Evolutionary conservation across 2,888 invertebrate species (phyloP), one percentile per base, ranked within the genome.

Genomic region (Flabesymbios commensalis): DNA sequence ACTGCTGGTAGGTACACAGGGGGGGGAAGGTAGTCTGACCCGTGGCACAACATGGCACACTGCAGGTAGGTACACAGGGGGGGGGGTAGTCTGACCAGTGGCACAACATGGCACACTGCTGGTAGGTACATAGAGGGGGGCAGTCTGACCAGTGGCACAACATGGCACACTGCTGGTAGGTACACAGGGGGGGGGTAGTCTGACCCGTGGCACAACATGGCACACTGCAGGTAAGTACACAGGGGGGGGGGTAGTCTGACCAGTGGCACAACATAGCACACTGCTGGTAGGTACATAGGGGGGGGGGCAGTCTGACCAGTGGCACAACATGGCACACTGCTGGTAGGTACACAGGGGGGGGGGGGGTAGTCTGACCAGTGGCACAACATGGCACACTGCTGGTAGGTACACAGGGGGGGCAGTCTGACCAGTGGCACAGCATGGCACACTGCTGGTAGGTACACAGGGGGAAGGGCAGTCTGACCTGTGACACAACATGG

Each of bases 31-130:
- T n/a, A n/a, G n/a, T n/a, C n/a, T n/a, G n/a, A n/a, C n/a, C n/a
- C n/a, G n/a, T n/a, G n/a, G n/a, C n/a, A n/a, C n/a, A n/a, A n/a
- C n/a, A n/a, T n/a, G n/a, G n/a, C n/a, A n/a, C n/a, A n/a, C n/a
- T n/a, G n/a, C n/a, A n/a, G n/a, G n/a, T 39, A 39, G 39, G 88
- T 94, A 22, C 84, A 94, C 2, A 77, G 94, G 64, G 94, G 94
- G 80, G 87, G 89, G 72, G 88, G 88, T 17, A 89, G 89, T 78
- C 81, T 93, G 39, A 93, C 91, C 22, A 88, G 90, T 61, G 91
- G 94, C 1, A 93, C 93, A 41, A 92, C 89, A 67, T 92, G 91
- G 90, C 91, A 92, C 74, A 90, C 90, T 0, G 89, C 90, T 24
- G 90, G 93, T 80, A 67, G 7, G 39, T 45, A 39, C 7, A 10